phyloP scores from a whole-genome alignment of 2,888 invertebrate genomes.

The Thysanoteuthis rhombus region DNA sequence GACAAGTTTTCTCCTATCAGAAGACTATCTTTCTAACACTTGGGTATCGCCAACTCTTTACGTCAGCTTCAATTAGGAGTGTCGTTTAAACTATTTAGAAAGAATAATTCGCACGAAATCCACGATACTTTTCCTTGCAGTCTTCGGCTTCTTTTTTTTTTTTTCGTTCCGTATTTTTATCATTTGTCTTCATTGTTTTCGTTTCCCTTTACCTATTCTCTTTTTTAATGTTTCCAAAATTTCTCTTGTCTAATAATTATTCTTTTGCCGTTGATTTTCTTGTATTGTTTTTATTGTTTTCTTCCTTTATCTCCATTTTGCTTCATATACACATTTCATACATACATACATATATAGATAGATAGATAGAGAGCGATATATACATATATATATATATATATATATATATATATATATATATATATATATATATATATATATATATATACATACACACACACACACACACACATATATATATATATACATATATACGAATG shows the following conservation, averaged over 20 bases:
- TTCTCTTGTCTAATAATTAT: background rate
- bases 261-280: background rate
- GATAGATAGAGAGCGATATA: too few species aligned
- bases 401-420: background rate
- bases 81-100: background rate
- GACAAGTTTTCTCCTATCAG: background rate
- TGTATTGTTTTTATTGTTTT: background rate
- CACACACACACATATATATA: background rate
- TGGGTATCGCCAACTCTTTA: background rate
- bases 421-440: too few species aligned
- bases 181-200: background rate
- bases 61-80: background rate
- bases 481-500: background rate
- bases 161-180: background rate
- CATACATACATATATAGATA: background rate
- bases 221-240: background rate
- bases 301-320: too few species aligned
- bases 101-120: background rate
- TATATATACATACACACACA: too few species aligned
- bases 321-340: background rate
- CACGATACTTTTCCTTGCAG: background rate
- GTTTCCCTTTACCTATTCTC: background rate
- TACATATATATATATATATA: too few species aligned
- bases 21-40: conserved; percentile 12
- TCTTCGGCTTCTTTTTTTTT: background rate